phyloP scores from a whole-genome alignment of 2,797 vertebrate species.

The Sebastes baramenuke region DNA sequence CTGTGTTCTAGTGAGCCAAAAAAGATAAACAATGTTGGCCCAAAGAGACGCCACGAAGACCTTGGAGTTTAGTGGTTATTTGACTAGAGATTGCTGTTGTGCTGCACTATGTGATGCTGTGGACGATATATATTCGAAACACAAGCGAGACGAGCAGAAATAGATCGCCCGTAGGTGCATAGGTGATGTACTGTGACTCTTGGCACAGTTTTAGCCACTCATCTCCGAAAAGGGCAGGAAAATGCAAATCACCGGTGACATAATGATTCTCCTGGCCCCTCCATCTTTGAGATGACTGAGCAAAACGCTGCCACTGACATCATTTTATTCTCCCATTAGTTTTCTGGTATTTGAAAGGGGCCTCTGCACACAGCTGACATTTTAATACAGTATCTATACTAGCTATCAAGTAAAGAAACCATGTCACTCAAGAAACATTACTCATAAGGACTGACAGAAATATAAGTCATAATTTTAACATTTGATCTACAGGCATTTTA shows the following conservation, averaged over 20 bases:
- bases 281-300: slow-evolving; percentile 24
- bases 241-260: slow-evolving; percentile 39
- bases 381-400: neutral
- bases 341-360: slow-evolving; percentile 7
- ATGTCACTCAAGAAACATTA: neutral
- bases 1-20: slow-evolving; percentile 10
- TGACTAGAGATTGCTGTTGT: slow-evolving; percentile 9
- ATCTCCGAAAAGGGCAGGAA: slow-evolving; percentile 54
- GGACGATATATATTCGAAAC: slow-evolving; percentile 16
- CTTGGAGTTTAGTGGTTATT: slow-evolving; percentile 9
- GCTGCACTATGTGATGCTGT: slow-evolving; percentile 1
- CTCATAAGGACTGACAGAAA: neutral
- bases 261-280: slow-evolving; percentile 18
- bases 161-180: slow-evolving; percentile 11
- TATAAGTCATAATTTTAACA: neutral
- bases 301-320: slow-evolving; percentile 20
- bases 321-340: slow-evolving; percentile 27
- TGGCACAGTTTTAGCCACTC: slow-evolving; percentile 49
- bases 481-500: neutral
- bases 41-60: slow-evolving; percentile 11
- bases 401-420: neutral
- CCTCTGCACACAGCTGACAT: slow-evolving; percentile 15
- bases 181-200: slow-evolving; percentile 31
- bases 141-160: slow-evolving; percentile 2
- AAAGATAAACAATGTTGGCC: neutral